These are phyloP conservation scores for Odontocerum albicorne DNA, from an alignment of 2,888 invertebrate species.

Conservation along the genomic window DNA sequence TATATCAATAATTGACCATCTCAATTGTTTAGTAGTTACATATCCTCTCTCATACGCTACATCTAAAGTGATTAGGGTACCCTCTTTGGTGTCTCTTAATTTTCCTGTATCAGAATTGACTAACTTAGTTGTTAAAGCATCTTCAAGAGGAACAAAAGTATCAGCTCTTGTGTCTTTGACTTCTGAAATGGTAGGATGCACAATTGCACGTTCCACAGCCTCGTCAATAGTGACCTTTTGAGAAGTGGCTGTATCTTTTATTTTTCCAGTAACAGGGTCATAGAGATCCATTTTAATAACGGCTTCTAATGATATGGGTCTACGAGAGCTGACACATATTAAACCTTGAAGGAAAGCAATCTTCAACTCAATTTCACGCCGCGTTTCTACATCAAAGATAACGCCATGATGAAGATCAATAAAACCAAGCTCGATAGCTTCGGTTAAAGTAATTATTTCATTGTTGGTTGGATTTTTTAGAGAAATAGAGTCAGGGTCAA, in stretches of 20 bases:
- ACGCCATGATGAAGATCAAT: constrained; percentile 75
- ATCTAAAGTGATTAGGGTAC: constrained; percentile 68
- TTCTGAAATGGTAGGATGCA: constrained; percentile 80
- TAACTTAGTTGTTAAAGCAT: constrained; percentile 71
- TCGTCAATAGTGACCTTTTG: constrained; percentile 73
- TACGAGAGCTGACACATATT: constrained; percentile 66
- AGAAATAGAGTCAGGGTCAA: constrained; percentile 76
- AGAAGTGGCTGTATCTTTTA: constrained; percentile 72
- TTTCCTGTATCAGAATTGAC: constrained; percentile 71
- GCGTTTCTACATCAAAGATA: constrained; percentile 70
- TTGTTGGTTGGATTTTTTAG: constrained; percentile 74
- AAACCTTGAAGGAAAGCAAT: constrained; percentile 72
- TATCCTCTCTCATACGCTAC: constrained; percentile 70
- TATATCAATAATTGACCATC: constrained; percentile 72
- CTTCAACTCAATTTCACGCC: constrained; percentile 67
- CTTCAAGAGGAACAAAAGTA: constrained; percentile 70
- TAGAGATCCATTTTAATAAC: constrained; percentile 71
- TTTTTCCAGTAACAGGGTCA: constrained; percentile 67
- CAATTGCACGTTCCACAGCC: constrained; percentile 75
- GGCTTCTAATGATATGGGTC: constrained; percentile 78
- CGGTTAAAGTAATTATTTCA: constrained; percentile 74
- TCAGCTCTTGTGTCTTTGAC: constrained; percentile 76
- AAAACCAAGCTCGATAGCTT: constrained; percentile 78
- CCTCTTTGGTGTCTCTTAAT: constrained; percentile 71
- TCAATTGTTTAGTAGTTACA: constrained; percentile 70